Evolutionary conservation across 1,140 invertebrate species (phyloP).

Genomic region (Drosophila watanabei): DNA sequence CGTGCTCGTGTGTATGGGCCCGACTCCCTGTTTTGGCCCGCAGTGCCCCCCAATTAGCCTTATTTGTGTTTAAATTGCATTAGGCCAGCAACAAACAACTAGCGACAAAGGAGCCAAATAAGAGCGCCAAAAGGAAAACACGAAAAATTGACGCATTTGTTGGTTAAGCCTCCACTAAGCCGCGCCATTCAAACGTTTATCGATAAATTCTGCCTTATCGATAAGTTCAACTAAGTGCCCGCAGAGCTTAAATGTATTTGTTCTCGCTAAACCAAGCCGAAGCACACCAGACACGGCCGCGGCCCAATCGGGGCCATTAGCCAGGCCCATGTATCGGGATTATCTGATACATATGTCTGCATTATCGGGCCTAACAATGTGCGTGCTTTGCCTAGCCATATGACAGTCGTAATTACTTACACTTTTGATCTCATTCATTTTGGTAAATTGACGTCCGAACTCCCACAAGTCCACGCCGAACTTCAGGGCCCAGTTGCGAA

Average conservation of each 20-base stretch:
- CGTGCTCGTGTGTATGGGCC: slow-evolving; percentile 18
- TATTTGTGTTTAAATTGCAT: slow-evolving; percentile 81
- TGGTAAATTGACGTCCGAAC: slow-evolving; percentile 93
- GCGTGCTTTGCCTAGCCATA: slow-evolving; percentile 14
- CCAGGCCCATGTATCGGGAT: slow-evolving; percentile 41
- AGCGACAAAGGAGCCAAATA: slow-evolving; percentile 28
- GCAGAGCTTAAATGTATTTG: slow-evolving; percentile 67
- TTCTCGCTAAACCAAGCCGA: slow-evolving; percentile 30
- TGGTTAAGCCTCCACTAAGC: slow-evolving; percentile 65
- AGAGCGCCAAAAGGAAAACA: slow-evolving; percentile 16
- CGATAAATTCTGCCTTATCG: slow-evolving; percentile 70
- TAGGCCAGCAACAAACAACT: slow-evolving; percentile 54
- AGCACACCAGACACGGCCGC: slow-evolving; percentile 2
- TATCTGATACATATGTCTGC: slow-evolving; percentile 37
- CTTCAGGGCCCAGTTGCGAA: slow-evolving; percentile 95
- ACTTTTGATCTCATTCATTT: slow-evolving; percentile 94
- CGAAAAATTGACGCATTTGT: slow-evolving; percentile 70
- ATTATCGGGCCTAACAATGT: slow-evolving; percentile 1
- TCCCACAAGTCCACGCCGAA: slow-evolving; percentile 96
- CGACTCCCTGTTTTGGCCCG: slow-evolving; percentile 5
- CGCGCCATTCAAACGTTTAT: slow-evolving; percentile 62
- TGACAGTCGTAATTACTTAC: slow-evolving; percentile 87
- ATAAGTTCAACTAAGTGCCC: slow-evolving; percentile 54
- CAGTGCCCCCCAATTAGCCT: slow-evolving; percentile 66
- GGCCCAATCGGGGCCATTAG: slow-evolving; percentile 56